Conservation (phyloP, 2,888 invertebrate species). For the Conomelus anceps region DNA sequence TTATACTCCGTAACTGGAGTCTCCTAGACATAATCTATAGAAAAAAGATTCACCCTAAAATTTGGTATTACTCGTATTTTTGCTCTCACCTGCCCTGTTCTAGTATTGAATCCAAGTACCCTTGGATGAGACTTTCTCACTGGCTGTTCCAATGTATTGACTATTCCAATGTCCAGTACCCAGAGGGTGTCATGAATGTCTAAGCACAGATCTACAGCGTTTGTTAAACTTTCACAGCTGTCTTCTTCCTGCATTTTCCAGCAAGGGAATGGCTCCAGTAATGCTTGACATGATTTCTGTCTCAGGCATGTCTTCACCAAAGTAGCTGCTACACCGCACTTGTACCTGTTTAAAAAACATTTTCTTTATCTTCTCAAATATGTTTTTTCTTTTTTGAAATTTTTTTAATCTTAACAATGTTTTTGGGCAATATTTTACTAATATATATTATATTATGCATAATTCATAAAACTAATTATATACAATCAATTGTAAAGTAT, state of each 20-base stretch:
- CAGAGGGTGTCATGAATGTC: constrained; percentile 60
- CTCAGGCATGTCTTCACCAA: constrained; percentile 51
- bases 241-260: constrained; percentile 58
- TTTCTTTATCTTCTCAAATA: no score
- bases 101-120: constrained; percentile 55
- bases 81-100: constrained; percentile 47
- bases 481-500: no score
- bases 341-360: constrained; percentile 42
- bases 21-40: no score
- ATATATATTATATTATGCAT: no score
- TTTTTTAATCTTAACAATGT: no score
- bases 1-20: no score
- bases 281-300: constrained; percentile 46
- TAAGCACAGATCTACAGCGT: constrained; percentile 58
- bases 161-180: constrained; percentile 64
- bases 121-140: constrained; percentile 61
- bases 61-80: no score
- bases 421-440: no score
- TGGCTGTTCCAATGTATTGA: constrained; percentile 59
- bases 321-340: constrained; percentile 59
- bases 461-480: not conserved
- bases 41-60: no score
- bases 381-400: no score
- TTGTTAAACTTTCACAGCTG: constrained; percentile 58
- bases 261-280: constrained; percentile 55